Evolutionary conservation across 2,113 vertebrate species (phyloP), one percentile per base, ranked within the genome.

Genomic region (Mesitornis unicolor): DNA sequence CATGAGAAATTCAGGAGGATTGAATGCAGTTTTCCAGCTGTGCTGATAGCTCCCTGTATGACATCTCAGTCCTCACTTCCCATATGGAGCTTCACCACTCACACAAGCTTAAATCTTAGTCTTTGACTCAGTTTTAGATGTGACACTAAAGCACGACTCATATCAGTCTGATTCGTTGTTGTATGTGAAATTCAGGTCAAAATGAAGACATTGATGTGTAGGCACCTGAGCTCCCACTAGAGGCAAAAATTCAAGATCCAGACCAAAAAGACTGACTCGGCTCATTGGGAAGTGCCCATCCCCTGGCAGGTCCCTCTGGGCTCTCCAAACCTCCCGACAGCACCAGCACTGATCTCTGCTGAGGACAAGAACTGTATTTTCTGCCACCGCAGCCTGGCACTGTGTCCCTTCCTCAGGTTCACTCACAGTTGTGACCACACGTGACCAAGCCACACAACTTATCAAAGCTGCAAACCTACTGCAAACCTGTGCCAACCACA

Each of bases 401-500:
- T 35, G 21, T 11, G 61, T 18, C 28, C 22, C 77, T 70, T 69
- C 36, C 50, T 31, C 40, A 53, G 61, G 43, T 43, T 68, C 22
- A 29, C 18, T 36, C 64, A 71, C 51, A 77, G 11, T 64, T 18
- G 38, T 5, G 48, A 76, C 22, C 38, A 47, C 0, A 0, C 17
- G n/a, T n/a, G n/a, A 14, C 6, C 31, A 76, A 86, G 59, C 13
- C 24, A 69, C 4, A 15, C 2, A 21, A 42, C 35, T 2, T 10
- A 86, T 7, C 31, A 60, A 60, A 21, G 35, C 56, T 67, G 54
- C 13, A 70, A 87, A 90, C 40, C 40, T 26, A 69, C 2, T 29
- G 64, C 29, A 50, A 56, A 20, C 38, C 60, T 51, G 10, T 0
- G 0, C 36, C 61, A 76, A 19, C 7, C 10, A 20, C 1, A 4